These are phyloP conservation scores for Nemapogon koenigi DNA, from an alignment of 2,888 invertebrate species.

Conservation along the genomic window DNA sequence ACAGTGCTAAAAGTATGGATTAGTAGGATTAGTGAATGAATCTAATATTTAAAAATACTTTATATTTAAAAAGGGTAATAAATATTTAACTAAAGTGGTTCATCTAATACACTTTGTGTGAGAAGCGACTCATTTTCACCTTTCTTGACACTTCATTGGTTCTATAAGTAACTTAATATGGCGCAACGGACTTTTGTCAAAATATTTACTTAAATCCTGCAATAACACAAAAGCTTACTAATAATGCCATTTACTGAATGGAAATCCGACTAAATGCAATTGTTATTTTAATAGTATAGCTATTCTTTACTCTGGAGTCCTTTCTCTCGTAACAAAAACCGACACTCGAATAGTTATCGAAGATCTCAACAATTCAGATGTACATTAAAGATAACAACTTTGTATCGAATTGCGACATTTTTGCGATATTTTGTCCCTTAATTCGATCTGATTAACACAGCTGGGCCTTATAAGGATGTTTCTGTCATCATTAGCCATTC, in stretches of 20 bases:
- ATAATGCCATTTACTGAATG: constrained; percentile 46
- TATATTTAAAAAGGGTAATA: no score
- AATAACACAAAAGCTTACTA: constrained; percentile 41
- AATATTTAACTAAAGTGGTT: no score
- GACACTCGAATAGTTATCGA: constrained; percentile 32
- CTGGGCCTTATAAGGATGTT: no score
- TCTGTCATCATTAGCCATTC: no score
- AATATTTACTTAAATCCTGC: constrained; percentile 53
- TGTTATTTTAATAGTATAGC: constrained; percentile 52
- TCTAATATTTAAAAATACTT: no score
- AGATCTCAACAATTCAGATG: constrained; percentile 23
- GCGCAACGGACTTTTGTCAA: constrained; percentile 56
- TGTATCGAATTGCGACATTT: constrained; percentile 36
- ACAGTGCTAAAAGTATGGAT: no score
- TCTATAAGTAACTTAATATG: constrained; percentile 50
- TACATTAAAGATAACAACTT: constrained; percentile 43
- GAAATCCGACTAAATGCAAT: constrained; percentile 33
- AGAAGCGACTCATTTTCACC: no score
- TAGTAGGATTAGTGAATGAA: no score
- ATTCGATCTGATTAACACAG: constrained; percentile 23
- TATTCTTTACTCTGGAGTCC: constrained; percentile 20
- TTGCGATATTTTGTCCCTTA: constrained; percentile 20
- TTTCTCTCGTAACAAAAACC: constrained; percentile 9
- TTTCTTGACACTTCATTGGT: constrained; percentile 6
- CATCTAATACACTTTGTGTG: no score